Conservation (phyloP, 2,888 invertebrate genomes). For the Drosophila borborema region DNA sequence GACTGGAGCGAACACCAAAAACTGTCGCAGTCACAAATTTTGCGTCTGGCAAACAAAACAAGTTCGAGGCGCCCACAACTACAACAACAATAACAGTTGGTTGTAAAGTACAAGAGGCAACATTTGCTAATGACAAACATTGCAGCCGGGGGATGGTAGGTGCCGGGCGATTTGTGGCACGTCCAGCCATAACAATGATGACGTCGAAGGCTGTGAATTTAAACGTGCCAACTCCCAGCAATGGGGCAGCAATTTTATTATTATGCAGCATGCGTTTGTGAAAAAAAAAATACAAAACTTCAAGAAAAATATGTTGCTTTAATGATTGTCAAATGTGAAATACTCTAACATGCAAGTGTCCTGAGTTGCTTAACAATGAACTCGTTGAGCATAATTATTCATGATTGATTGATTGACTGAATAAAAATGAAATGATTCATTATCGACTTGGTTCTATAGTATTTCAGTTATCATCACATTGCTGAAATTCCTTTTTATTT, state of each 20-base stretch:
- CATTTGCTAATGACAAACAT: slow-evolving; percentile 81
- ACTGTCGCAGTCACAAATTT: slow-evolving; percentile 80
- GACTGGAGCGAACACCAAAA: slow-evolving; percentile 44
- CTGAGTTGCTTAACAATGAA: not conserved
- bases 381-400: not conserved
- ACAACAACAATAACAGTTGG: slow-evolving; percentile 53
- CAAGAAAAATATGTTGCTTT: not conserved
- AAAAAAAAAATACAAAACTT: slow-evolving; percentile 3
- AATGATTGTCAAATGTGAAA: not conserved
- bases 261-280: slow-evolving; percentile 73
- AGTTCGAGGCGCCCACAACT: slow-evolving; percentile 52
- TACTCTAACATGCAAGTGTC: not conserved
- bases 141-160: slow-evolving; percentile 20
- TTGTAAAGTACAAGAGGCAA: slow-evolving; percentile 79
- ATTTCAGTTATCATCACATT: too few relatives aligned
- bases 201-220: slow-evolving; percentile 45
- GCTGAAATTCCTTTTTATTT: too few relatives aligned
- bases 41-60: slow-evolving; percentile 59
- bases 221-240: slow-evolving; percentile 20
- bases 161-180: slow-evolving; percentile 27
- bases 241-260: slow-evolving; percentile 62
- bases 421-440: not conserved
- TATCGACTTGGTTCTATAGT: not conserved
- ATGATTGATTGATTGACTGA: not conserved
- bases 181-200: slow-evolving; percentile 51